Conservation (phyloP, 2,888 invertebrate species). For the Epistrophella euchroma region DNA sequence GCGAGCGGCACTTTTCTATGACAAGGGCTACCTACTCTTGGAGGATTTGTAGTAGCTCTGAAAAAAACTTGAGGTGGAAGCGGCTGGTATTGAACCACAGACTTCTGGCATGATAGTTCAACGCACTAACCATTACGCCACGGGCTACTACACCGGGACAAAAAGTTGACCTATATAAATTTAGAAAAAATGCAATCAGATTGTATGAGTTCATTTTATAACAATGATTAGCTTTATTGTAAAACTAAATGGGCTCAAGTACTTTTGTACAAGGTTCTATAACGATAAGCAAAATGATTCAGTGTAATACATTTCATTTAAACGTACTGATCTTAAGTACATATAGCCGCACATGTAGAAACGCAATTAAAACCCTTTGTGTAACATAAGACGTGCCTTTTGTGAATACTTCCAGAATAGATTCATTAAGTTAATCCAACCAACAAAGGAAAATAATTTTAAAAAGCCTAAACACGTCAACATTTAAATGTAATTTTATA, state of each 20-base stretch:
- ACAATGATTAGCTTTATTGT: background rate
- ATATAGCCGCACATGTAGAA: conserved; percentile 26
- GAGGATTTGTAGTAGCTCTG: too few relatives aligned
- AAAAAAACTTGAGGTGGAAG: too few relatives aligned
- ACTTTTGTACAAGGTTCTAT: background rate
- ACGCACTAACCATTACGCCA: too few relatives aligned
- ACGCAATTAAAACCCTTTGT: conserved; percentile 44
- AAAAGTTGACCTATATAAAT: too few relatives aligned
- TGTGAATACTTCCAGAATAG: conserved; percentile 20
- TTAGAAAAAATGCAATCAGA: background rate
- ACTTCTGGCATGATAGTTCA: too few relatives aligned
- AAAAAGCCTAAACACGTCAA: background rate
- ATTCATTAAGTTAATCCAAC: conserved; percentile 12
- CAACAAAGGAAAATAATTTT: conserved; percentile 18
- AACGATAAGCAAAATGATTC: conserved; percentile 34
- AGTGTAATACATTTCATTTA: background rate
- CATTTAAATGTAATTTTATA: conserved; percentile 19
- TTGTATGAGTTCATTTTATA: background rate
- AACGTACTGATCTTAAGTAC: background rate
- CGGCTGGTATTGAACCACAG: too few relatives aligned
- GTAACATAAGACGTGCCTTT: conserved; percentile 33
- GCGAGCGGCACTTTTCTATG: too few relatives aligned
- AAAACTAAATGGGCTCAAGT: background rate
- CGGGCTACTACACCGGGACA: too few relatives aligned
- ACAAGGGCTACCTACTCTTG: too few relatives aligned